A percentile compares a stretch with the other conserved stretches of the same genome.
These are phyloP conservation scores for Penelope pileata DNA, from an alignment of 2,113 vertebrate genomes.

Conservation along the genomic window DNA sequence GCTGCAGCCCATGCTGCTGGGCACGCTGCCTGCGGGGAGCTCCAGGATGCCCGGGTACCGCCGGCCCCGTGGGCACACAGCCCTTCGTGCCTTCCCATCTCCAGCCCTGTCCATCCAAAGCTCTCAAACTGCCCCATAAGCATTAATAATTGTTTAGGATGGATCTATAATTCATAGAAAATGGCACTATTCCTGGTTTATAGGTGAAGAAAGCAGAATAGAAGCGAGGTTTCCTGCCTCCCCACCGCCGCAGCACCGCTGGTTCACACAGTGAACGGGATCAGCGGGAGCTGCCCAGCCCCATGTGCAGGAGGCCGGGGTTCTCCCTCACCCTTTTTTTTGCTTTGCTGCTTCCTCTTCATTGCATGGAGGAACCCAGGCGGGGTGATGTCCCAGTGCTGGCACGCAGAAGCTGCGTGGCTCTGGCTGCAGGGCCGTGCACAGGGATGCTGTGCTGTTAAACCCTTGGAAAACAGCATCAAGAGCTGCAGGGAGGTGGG, in stretches of 20 bases:
- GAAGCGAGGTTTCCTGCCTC: not conserved
- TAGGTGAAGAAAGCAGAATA: not conserved
- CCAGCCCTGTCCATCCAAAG: not conserved
- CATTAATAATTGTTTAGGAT: not conserved
- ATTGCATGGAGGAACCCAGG: not conserved
- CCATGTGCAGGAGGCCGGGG: not conserved
- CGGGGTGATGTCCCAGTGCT: too few relatives aligned
- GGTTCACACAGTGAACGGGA: not conserved
- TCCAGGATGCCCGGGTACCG: fast-evolving
- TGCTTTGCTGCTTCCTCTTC: not conserved
- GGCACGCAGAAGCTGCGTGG: fast-evolving
- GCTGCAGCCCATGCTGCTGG: not conserved
- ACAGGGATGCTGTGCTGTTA: too few relatives aligned
- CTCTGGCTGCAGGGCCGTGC: too few relatives aligned
- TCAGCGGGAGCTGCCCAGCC: not conserved
- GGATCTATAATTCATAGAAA: not conserved
- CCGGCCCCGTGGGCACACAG: not conserved
- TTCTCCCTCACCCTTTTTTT: not conserved
- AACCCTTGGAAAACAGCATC: too few relatives aligned
- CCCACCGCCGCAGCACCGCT: fast-evolving
- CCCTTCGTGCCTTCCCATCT: not conserved
- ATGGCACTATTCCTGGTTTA: not conserved
- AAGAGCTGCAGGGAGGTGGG: not conserved
- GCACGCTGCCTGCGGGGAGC: not conserved
- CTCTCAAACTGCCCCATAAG: not conserved